These are phyloP conservation scores for Lytechinus pictus DNA, from an alignment of 35 echinoderm and acorn worm species.

Conservation along the genomic window DNA sequence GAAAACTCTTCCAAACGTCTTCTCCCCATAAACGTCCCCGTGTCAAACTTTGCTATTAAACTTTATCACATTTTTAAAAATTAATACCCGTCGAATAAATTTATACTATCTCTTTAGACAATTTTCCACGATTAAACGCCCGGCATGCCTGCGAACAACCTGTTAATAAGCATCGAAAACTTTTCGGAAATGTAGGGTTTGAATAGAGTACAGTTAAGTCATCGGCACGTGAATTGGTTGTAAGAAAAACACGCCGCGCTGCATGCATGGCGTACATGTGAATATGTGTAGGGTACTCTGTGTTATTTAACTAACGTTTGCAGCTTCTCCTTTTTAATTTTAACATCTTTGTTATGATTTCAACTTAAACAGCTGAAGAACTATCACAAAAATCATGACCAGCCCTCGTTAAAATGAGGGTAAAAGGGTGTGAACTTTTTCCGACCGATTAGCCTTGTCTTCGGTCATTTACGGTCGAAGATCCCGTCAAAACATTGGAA, in stretches of 20 bases:
- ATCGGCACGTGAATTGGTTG: conserved; percentile 20
- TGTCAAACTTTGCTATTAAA: conserved; percentile 59
- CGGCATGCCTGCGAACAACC: conserved; percentile 38
- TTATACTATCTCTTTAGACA: conserved; percentile 44
- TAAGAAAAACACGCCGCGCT: conserved; percentile 34
- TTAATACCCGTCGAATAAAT: conserved; percentile 58
- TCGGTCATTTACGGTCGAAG: background rate
- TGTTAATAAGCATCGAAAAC: conserved; percentile 42
- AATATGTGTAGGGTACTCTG: background rate
- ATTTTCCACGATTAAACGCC: conserved; percentile 35
- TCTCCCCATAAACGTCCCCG: conserved; percentile 47
- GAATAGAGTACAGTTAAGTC: conserved; percentile 14
- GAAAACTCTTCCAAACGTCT: background rate
- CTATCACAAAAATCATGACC: background rate
- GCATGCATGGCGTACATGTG: background rate
- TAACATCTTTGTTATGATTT: background rate
- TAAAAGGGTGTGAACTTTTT: background rate
- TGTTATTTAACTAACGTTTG: background rate
- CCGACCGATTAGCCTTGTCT: background rate
- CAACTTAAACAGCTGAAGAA: conserved; percentile 22
- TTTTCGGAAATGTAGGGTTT: background rate
- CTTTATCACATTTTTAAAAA: conserved; percentile 60
- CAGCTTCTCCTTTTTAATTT: background rate
- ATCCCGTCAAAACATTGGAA: background rate
- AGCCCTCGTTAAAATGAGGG: background rate